Base-by-base conservation (phyloP, 2,113 vertebrate genomes). In the Chloropsis cyanopogon region DNA sequence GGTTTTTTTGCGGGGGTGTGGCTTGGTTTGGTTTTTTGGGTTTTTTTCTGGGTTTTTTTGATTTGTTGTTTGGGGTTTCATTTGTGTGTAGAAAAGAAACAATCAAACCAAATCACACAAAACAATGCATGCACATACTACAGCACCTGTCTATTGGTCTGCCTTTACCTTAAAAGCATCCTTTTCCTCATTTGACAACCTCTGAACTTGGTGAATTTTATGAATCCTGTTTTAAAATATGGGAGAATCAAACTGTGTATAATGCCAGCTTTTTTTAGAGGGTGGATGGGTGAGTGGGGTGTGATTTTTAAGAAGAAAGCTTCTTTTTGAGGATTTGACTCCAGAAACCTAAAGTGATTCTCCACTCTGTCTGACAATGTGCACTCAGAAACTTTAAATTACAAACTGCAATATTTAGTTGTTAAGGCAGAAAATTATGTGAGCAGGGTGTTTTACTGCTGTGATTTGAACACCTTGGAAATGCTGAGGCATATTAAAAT, bases 401-500 rank as follows among this genome's bases (percentile, higher is more conserved):
- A 20, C 26, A 60, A 57, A 46, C 64, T 37, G 1, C 6, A 66
- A 35, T 31, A 63, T 86, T 78, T 72, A 46, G 35, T 31, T 66
- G 24, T 66, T 88, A 81, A 89, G 56, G 31, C 4, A 12, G 64
- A 41, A 84, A 60, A 84, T 75, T 24, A 28, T 49, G 53, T 41
- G 68, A 71, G 47, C 75, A 86, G 33, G 31, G 9, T 56, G 42
- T 78, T 71, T 59, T 64, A 71, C 63, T 54, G 47, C 41, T 83
- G 60, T 0, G 3, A 42, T 73, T 41, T 29, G 28, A 78, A 66
- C 1, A 4, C 60, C 59, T 92, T 1, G 1, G 82, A 88, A 94
- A 93, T 41, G 49, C 52, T 75, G 88, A 91, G 49, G 53, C 80
- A 46, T 84, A 78, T 92, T 92, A n/a, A 93, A 86, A 44, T 59